Percentiles rank a stretch among this genome's conserved stretches.
phyloP scores from a whole-genome alignment of 2,888 invertebrate species.

The Tuberolachnus salignus region DNA sequence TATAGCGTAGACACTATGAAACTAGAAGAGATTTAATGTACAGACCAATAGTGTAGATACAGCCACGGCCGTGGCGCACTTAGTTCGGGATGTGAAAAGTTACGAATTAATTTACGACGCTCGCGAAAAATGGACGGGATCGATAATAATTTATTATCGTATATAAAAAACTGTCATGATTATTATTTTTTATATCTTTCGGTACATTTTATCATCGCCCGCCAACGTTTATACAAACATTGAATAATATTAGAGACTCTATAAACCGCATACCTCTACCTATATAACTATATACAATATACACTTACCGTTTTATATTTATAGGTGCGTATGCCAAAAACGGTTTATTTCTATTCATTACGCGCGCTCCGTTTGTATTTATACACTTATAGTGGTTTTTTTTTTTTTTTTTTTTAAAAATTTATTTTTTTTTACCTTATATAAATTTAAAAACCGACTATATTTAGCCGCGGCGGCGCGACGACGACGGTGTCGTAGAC shows the following conservation, averaged over 20 bases:
- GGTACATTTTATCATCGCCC: constrained; percentile 5
- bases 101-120: constrained; percentile 26
- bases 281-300: too few relatives aligned
- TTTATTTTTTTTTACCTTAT: neutral
- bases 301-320: too few relatives aligned
- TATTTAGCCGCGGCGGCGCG: too few relatives aligned
- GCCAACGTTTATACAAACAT: constrained; percentile 10
- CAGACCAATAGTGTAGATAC: too few relatives aligned
- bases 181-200: neutral
- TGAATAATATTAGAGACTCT: constrained; percentile 8
- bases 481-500: too few relatives aligned
- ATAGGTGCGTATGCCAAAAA: constrained; percentile 16
- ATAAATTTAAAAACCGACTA: too few relatives aligned
- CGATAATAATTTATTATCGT: constrained; percentile 25
- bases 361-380: constrained; percentile 1
- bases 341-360: neutral
- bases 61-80: neutral
- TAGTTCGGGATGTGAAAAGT: constrained; percentile 11
- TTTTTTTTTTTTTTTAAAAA: neutral
- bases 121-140: neutral
- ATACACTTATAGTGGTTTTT: constrained; percentile 3
- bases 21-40: constrained; percentile 3
- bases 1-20: too few relatives aligned
- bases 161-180: constrained; percentile 27
- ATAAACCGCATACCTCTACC: neutral